phyloP scores from a whole-genome alignment of 2,888 invertebrate genomes.

The Leptarthrus brevirostris region DNA sequence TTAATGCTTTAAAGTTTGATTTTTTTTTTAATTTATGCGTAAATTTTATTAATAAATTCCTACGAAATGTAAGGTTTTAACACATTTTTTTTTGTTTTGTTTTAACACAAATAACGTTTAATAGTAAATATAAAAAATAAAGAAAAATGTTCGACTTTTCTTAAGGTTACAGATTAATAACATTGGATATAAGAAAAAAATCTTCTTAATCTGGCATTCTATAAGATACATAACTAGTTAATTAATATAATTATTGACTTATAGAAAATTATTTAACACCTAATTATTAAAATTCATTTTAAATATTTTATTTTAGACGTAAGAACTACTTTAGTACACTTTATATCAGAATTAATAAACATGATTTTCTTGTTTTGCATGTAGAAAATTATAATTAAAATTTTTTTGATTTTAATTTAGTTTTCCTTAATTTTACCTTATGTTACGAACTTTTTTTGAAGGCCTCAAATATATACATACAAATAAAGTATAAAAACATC shows the following conservation, averaged over 20 bases:
- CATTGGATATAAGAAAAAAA: conserved; percentile 36
- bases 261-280: conserved; percentile 46
- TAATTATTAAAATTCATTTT: conserved; percentile 18
- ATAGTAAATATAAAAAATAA: conserved; percentile 32
- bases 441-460: conserved; percentile 31
- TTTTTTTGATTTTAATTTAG: conserved; percentile 6
- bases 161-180: conserved; percentile 38
- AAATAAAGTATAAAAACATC: conserved; percentile 36
- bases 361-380: conserved; percentile 16
- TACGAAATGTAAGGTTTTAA: conserved; percentile 29
- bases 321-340: conserved; percentile 27
- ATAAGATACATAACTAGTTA: conserved; percentile 37
- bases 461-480: conserved; percentile 43
- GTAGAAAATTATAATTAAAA: conserved; percentile 39
- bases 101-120: conserved; percentile 38
- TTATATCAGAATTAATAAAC: conserved; percentile 13
- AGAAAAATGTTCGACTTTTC: conserved; percentile 20
- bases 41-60: conserved; percentile 28
- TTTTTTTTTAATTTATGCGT: conserved; percentile 24
- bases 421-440: conserved; percentile 33
- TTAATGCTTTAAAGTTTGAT: conserved; percentile 30
- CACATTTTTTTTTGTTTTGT: conserved; percentile 12
- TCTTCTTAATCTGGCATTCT: conserved; percentile 39
- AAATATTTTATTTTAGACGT: conserved; percentile 34
- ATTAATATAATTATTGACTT: conserved; percentile 37